Base-by-base conservation (phyloP, 1,140 invertebrate species). In the Hypothenemus hampei region DNA sequence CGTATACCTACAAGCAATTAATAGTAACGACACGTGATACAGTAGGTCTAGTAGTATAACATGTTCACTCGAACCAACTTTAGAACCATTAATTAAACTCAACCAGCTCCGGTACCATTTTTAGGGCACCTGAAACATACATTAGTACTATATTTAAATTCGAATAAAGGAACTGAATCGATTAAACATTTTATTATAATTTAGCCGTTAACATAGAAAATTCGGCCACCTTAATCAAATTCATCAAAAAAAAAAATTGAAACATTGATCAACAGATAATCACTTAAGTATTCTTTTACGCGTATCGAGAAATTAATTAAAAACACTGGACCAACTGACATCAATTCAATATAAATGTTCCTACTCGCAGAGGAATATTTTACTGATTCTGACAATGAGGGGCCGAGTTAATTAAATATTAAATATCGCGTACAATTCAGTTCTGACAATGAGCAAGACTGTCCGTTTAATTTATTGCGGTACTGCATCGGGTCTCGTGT, bases 1-100 rank as follows among this genome's bases (percentile, higher is more conserved):
- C 22, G 20, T 23, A 50, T 44, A 35, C 47, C 21, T 40, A 50
- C 33, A 13, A 50, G 36, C 33, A 50, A 40, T 50, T 50, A 50
- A 50, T 50, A 50, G 47, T 50, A 50, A 40, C 13, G 36, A 50
- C 47, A 50, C 36, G 36, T 50, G 47, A 50, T 24, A 50, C 22
- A 50, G 47, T 50, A 50, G 26, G 45, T 18, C 7, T n/a, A 45
- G 43, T 45, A 11, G 43, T 29, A 24, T 24, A 45, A 29, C 24
- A 29, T 45, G 24, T 45, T 29, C 43, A 45, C 45, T 18, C 24
- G 45, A 50, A 37, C 21, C 20, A 7, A 50, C 35, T 50, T 16
- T 36, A 50, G 33, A 26, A 40, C 33, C 36, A 50, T 50, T 39
- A 50, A 50, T 50, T 50, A 50, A 31, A 39, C 29, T 19, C 18